These are phyloP conservation scores for Scaptomyza pallida DNA, from an alignment of 1,140 invertebrate genomes.

Conservation along the genomic window DNA sequence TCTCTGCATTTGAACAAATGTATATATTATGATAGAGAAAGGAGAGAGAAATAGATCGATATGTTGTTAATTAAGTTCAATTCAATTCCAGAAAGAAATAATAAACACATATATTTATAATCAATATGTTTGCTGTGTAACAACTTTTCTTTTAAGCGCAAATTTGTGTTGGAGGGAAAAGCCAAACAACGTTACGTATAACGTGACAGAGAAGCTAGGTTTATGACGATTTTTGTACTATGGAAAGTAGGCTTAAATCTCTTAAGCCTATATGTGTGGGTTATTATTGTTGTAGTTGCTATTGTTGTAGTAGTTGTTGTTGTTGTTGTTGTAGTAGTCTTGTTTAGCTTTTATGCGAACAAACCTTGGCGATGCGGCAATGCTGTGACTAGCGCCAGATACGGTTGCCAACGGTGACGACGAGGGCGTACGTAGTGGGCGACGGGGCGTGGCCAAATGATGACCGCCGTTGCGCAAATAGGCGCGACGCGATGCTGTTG, in stretches of 20 bases:
- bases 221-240: neutral
- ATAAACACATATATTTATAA: slow-evolving; percentile 11
- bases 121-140: slow-evolving; percentile 3
- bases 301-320: slow-evolving; percentile 7
- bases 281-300: slow-evolving; percentile 4
- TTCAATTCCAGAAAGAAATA: slow-evolving; percentile 7
- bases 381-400: slow-evolving; percentile 69
- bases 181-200: slow-evolving; percentile 24
- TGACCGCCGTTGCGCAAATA: slow-evolving; percentile 58
- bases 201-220: neutral
- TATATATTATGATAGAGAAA: slow-evolving; percentile 52
- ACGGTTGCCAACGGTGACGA: slow-evolving; percentile 80
- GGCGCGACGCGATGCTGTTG: slow-evolving; percentile 45
- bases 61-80: slow-evolving; percentile 66
- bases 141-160: neutral
- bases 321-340: slow-evolving; percentile 35
- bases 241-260: slow-evolving; percentile 6
- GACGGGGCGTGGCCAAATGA: slow-evolving; percentile 68
- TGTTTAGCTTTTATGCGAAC: slow-evolving; percentile 57
- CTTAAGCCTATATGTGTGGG: slow-evolving; percentile 11
- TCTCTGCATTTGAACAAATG: slow-evolving; percentile 71
- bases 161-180: neutral
- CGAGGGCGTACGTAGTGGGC: slow-evolving; percentile 75
- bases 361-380: slow-evolving; percentile 78
- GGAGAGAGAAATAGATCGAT: slow-evolving; percentile 71